Evolutionary conservation across 2,113 vertebrate species (phyloP).

Genomic region (Nanorana parkeri): DNA sequence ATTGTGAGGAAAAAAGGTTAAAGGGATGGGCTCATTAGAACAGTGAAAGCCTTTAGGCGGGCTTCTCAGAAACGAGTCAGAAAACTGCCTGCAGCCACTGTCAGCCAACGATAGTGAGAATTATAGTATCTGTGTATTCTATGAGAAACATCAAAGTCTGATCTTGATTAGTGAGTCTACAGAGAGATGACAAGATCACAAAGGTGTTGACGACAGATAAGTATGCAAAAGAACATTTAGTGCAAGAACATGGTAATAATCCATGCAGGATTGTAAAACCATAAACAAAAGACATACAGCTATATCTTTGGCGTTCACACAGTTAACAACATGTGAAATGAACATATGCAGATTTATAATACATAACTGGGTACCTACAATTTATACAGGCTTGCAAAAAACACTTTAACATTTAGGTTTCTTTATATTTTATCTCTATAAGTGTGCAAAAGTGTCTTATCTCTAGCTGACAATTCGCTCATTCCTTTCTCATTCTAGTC

Average conservation of each 20-base stretch:
- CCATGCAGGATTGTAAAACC: background rate
- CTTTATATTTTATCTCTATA: too few species aligned
- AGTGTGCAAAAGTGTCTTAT: too few species aligned
- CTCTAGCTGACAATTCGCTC: too few species aligned
- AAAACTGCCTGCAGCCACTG: constrained; percentile 81
- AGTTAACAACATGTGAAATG: background rate
- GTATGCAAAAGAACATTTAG: constrained; percentile 52
- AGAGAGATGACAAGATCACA: constrained; percentile 91
- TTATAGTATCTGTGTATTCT: constrained; percentile 84
- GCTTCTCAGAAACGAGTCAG: constrained; percentile 64
- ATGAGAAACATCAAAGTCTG: constrained; percentile 91
- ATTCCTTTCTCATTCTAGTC: too few species aligned
- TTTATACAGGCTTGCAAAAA: too few species aligned
- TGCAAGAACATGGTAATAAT: constrained; percentile 18
- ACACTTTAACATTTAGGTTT: too few species aligned
- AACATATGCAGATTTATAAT: constrained; percentile 9
- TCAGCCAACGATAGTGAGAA: constrained; percentile 84
- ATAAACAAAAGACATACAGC: background rate
- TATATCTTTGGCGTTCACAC: constrained; percentile 7
- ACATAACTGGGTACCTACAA: background rate
- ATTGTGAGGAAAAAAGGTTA: background rate
- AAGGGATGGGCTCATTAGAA: constrained; percentile 53
- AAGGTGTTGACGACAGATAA: constrained; percentile 87
- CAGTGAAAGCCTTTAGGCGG: constrained; percentile 42
- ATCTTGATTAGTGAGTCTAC: constrained; percentile 92